Conservation (phyloP, 2,113 vertebrate genomes). For the Hippocampus abdominalis region DNA sequence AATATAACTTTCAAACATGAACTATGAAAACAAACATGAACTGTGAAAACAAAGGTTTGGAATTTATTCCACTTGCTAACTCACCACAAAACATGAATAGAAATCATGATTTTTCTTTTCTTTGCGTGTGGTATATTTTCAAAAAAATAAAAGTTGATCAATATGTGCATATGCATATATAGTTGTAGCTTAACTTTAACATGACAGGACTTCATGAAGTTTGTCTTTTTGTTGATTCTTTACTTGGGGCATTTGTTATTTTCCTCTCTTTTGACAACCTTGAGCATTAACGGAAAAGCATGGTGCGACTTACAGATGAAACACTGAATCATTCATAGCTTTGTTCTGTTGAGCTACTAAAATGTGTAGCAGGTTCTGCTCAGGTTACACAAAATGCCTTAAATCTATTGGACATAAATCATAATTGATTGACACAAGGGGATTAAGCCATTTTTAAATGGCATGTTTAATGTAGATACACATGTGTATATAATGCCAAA, state of each 20-base stretch:
- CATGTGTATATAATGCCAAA: slow-evolving; percentile 13
- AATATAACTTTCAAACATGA: no score
- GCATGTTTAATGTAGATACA: background rate
- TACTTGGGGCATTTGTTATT: background rate
- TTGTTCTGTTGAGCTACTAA: slow-evolving; percentile 4
- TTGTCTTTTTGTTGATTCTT: background rate
- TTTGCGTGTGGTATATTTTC: background rate
- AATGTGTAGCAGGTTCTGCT: background rate
- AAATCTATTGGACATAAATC: background rate
- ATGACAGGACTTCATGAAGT: background rate
- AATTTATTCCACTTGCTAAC: background rate
- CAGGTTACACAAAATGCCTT: background rate
- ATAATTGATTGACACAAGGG: background rate
- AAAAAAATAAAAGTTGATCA: background rate
- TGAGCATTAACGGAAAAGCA: background rate
- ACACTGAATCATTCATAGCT: slow-evolving; percentile 11
- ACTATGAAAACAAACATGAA: no score
- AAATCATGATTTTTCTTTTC: background rate
- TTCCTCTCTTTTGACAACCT: background rate
- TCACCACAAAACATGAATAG: background rate
- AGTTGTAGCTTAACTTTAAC: background rate
- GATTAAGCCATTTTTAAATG: no score
- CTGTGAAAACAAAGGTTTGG: background rate
- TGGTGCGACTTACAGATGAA: slow-evolving; percentile 13
- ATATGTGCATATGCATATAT: background rate